phyloP scores from a whole-genome alignment of 2,113 vertebrate genomes.

The Chloropsis cyanopogon region DNA sequence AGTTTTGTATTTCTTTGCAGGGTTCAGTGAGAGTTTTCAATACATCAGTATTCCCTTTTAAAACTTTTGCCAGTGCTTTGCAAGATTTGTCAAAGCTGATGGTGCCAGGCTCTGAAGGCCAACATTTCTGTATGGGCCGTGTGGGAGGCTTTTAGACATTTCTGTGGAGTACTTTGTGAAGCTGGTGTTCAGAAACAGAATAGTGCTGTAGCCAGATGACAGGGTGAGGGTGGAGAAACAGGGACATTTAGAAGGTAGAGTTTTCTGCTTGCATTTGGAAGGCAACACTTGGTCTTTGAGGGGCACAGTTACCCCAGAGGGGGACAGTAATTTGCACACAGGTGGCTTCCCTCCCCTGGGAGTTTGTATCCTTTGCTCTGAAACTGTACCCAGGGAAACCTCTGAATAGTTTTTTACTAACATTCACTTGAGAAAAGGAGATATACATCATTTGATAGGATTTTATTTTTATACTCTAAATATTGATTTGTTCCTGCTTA shows the following conservation, averaged over 20 bases:
- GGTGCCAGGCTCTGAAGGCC: background rate
- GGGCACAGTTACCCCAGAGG: background rate
- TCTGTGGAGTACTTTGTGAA: background rate
- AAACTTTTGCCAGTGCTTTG: background rate
- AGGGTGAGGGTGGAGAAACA: background rate
- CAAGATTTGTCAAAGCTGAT: background rate
- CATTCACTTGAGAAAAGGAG: background rate
- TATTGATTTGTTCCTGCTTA: background rate
- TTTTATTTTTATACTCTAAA: background rate
- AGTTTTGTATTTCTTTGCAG: background rate
- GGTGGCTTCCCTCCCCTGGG: background rate
- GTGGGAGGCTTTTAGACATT: background rate
- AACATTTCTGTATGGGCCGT: background rate
- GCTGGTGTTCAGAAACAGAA: background rate
- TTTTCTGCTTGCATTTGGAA: background rate
- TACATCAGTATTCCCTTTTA: background rate
- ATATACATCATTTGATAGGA: background rate
- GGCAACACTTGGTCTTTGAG: background rate
- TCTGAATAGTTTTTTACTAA: background rate
- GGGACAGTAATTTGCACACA: background rate
- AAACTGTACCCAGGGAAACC: background rate
- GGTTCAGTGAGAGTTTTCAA: background rate
- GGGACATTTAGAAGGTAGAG: background rate
- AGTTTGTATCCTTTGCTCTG: background rate
- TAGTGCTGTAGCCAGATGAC: background rate